Conservation (phyloP, 1,140 invertebrate species). For the Elysia chlorotica region DNA sequence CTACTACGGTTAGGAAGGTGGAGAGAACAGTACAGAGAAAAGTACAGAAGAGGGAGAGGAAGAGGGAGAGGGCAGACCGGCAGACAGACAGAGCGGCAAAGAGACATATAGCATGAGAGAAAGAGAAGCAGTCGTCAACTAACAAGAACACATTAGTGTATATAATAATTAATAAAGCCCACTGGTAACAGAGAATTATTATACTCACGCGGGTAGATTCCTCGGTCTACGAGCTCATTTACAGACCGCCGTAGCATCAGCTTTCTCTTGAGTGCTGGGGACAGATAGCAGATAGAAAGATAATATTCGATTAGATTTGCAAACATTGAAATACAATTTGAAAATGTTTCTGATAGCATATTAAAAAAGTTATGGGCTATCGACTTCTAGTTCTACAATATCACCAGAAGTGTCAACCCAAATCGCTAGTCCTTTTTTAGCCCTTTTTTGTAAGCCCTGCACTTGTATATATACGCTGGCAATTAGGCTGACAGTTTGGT, state of each 20-base stretch:
- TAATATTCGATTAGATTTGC: too few relatives aligned
- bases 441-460: background rate
- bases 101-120: background rate
- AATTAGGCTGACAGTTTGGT: too few relatives aligned
- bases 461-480: background rate
- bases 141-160: background rate
- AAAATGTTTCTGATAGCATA: too few relatives aligned
- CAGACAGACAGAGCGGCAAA: background rate
- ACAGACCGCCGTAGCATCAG: conserved; percentile 91
- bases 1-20: too few relatives aligned
- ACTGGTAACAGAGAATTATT: too few relatives aligned
- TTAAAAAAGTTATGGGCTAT: too few relatives aligned
- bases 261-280: conserved; percentile 91
- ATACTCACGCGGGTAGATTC: conserved; percentile 97
- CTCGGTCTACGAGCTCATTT: conserved; percentile 93
- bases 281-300: conserved; percentile 27
- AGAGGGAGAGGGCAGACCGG: background rate
- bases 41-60: too few relatives aligned
- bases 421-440: background rate
- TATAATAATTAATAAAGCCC: too few relatives aligned
- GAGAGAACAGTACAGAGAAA: background rate
- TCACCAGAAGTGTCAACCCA: background rate
- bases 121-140: background rate
- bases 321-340: too few relatives aligned
- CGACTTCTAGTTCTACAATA: background rate